These are phyloP conservation scores for Stigmatopora nigra DNA, from an alignment of 2,113 vertebrate species.

Conservation along the genomic window DNA sequence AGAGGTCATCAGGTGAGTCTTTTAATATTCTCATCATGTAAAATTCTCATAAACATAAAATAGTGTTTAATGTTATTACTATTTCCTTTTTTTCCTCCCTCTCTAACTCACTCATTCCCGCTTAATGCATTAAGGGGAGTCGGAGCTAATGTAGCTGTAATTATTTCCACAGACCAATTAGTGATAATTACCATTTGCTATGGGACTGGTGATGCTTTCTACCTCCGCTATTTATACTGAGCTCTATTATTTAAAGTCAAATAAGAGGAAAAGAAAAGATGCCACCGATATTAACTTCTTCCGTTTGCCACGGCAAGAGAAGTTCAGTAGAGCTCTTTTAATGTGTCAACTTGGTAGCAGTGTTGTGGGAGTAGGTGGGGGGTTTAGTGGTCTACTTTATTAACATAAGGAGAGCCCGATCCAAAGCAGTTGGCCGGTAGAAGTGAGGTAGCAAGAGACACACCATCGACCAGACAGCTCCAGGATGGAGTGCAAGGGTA, in stretches of 20 bases:
- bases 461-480: conserved; percentile 67
- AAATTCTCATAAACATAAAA: conserved; percentile 46
- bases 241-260: conserved; percentile 24
- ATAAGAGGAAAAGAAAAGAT: not conserved
- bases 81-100: conserved; percentile 61
- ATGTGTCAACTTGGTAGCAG: conserved; percentile 62
- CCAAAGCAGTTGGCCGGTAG: conserved; percentile 65
- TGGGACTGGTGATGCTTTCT: conserved; percentile 38
- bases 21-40: conserved; percentile 60
- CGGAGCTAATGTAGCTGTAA: conserved; percentile 44
- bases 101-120: conserved; percentile 58
- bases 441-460: conserved; percentile 54
- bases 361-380: conserved; percentile 45
- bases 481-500: conserved; percentile 67
- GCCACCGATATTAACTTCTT: not conserved
- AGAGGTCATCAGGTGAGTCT: conserved; percentile 63
- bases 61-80: conserved; percentile 31
- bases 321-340: conserved; percentile 22
- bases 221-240: conserved; percentile 19
- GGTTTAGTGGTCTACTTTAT: conserved; percentile 65
- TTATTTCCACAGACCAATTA: conserved; percentile 58
- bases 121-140: conserved; percentile 29
- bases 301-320: not conserved
- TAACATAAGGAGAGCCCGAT: conserved; percentile 70
- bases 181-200: conserved; percentile 50